Evolutionary conservation across 2,888 invertebrate species (phyloP), one percentile per base, ranked within the genome.

Genomic region (Yponomeuta evonymella): DNA sequence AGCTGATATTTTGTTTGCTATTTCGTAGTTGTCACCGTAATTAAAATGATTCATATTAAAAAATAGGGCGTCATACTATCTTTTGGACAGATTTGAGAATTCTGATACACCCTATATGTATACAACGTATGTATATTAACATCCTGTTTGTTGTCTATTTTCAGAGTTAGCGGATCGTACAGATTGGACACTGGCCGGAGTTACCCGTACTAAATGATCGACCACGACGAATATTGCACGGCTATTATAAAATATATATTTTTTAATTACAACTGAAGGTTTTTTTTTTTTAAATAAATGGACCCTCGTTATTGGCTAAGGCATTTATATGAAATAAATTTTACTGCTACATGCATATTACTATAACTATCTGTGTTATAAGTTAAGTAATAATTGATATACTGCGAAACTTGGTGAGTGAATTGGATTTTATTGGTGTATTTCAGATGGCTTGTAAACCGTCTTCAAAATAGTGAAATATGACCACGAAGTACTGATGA

Each of bases 401-500:
- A 33, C 5, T 33, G 33, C 33, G 5, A 43, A 43, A 43, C 43
- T 43, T 43, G 43, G 1, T 43, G 1, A 43, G 8, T 43, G 6
- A 0, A 43, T 43, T 5, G 8, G 9, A 43, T 43, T 43, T 15
- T 15, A 15, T 12, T 58, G 51, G 12, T 58, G 12, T 5, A 58
- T 11, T 67, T 67, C 67, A n/a, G 43, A 15, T 67, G 86, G 79
- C 3, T 77, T 82, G 72, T 89, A 90, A 0, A 89, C 80, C 2
- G 89, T 87, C 75, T 79, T 81, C 1, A 91, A 76, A 33, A 90
- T 87, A 0, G 90, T 90, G 68, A 91, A 90, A 74, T 90, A 89
- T 3, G 90, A 88, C 90, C 90, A 90, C 3, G 90, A 90, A 6
- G 85, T 88, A 69, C 89, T 87, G 69, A 90, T 87, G 2, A 90